Base-by-base conservation (phyloP, 1,140 invertebrate genomes). In the Drosophila burlai region DNA sequence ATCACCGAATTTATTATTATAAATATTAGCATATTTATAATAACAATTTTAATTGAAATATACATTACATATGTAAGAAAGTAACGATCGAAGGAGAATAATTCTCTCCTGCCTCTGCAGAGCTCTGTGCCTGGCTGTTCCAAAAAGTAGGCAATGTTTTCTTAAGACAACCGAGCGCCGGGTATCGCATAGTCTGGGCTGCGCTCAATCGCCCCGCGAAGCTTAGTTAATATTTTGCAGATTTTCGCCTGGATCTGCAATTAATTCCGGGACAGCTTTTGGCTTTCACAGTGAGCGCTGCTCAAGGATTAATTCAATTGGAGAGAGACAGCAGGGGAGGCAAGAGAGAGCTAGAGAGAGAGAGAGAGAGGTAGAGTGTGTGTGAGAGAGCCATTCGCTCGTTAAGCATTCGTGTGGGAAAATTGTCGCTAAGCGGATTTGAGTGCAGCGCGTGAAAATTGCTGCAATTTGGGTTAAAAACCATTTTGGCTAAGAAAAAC, bases 391-490 rank as follows among this genome's bases (percentile, higher is more conserved):
- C 45, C 45, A 62, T 52, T 62, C 21, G 47, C 31, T 62, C 46
- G 60, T 62, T 62, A 62, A 62, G 34, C 34, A 46, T 50, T 68
- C 61, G 66, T 68, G 49, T 46, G 45, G 50, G 31, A 21, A 43
- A 65, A 49, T 52, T 77, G 73, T 46, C 61, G 73, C 57, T 77
- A 85, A 84, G 81, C 82, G 77, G 81, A 81, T 84, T 84, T 52
- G 43, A 81, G 74, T 67, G 80, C 66, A 72, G 58, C 62, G 73
- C 66, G 62, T 77, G 80, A 68, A 77, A 84, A 76, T 73, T 62
- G 59, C 68, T 66, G 82, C 82, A 85, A 85, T 84, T 81, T 84
- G 64, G 82, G 82, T 81, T 85, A 85, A 85, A 84, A 85, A 66
- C 63, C 82, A 85, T 86, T 86, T 86, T 76, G 75, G 80, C 76